A percentile compares a stretch with the other conserved stretches of the same genome.
These are phyloP conservation scores for Clostera curtula DNA, from an alignment of 2,888 invertebrate species.

Conservation along the genomic window DNA sequence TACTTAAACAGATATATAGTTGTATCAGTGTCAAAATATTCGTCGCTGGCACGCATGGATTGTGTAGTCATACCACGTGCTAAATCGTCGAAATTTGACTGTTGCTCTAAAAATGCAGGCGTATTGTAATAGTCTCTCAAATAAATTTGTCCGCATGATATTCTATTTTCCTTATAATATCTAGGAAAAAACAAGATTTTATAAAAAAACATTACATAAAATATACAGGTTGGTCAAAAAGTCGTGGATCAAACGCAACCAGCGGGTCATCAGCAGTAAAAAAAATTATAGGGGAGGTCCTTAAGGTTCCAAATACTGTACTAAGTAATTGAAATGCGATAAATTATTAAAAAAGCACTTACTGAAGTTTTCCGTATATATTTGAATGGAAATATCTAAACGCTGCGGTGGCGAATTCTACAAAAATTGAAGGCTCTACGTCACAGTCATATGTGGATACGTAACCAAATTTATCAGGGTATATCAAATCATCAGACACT, in stretches of 20 bases:
- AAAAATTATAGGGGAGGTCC: too few relatives aligned
- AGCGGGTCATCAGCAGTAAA: too few relatives aligned
- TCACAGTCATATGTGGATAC: constrained; percentile 20
- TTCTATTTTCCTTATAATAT: constrained; percentile 6
- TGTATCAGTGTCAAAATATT: constrained; percentile 9
- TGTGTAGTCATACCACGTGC: constrained; percentile 12
- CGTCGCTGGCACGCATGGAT: constrained; percentile 7
- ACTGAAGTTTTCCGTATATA: constrained; percentile 76
- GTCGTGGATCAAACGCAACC: too few relatives aligned
- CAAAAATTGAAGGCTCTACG: constrained; percentile 12
- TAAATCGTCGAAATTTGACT: constrained; percentile 6
- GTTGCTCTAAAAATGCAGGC: constrained; percentile 9
- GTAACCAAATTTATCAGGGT: constrained; percentile 7
- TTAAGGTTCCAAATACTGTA: not conserved
- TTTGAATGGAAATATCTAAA: constrained; percentile 78
- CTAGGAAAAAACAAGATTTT: constrained; percentile 4
- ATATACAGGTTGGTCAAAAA: too few relatives aligned
- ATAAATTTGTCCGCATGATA: not conserved
- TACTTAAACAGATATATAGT: constrained; percentile 14
- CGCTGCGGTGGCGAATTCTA: constrained; percentile 74
- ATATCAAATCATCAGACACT: constrained; percentile 12
- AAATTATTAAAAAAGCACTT: constrained; percentile 3
- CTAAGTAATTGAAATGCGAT: not conserved
- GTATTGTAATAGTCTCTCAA: constrained; percentile 8
- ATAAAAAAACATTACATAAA: too few relatives aligned